Evolutionary conservation across 1,140 invertebrate species (phyloP).

Genomic region (Geopemphigus sp.): DNA sequence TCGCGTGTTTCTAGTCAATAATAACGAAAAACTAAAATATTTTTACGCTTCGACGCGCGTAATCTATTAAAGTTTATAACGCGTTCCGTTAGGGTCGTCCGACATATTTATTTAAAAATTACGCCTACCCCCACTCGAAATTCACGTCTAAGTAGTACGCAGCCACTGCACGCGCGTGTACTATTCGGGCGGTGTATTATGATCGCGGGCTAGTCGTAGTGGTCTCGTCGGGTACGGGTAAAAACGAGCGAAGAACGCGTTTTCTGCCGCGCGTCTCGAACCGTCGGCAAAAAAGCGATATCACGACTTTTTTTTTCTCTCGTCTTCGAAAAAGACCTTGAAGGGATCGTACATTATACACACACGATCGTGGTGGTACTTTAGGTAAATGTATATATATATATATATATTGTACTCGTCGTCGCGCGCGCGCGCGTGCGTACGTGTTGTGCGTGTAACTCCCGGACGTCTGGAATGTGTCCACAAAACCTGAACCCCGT

Average conservation of each 20-base stretch:
- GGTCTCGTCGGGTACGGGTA: background rate
- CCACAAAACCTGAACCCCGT: constrained; percentile 49
- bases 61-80: no score
- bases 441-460: background rate
- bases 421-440: no score
- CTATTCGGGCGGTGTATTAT: no score
- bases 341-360: constrained; percentile 20
- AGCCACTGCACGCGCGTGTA: constrained; percentile 2
- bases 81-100: no score
- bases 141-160: no score
- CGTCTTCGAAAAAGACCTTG: constrained; percentile 28
- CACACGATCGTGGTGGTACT: background rate
- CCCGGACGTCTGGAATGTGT: constrained; percentile 48
- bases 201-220: no score
- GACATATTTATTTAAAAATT: no score
- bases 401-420: no score
- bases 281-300: background rate
- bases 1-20: no score
- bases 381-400: constrained; percentile 17
- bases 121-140: no score
- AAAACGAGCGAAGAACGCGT: constrained; percentile 33
- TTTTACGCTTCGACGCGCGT: no score
- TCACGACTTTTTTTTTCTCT: constrained; percentile 31
- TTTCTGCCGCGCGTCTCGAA: background rate
- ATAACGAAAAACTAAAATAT: no score